Base-by-base conservation (phyloP, 2,113 vertebrate species). In the Anas platyrhynchos region DNA sequence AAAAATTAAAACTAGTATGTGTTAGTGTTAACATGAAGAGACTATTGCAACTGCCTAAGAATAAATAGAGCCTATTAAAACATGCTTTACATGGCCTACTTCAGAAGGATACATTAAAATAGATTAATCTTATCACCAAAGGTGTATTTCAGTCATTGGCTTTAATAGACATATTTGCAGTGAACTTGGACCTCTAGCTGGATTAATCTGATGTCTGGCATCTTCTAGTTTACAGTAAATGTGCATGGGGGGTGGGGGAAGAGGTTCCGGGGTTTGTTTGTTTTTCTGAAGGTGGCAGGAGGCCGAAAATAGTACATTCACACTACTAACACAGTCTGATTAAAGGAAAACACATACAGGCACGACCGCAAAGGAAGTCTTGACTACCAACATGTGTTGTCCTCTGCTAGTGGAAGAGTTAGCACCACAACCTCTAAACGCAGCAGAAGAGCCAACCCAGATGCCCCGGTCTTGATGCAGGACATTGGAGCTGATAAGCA, bases 301-400 rank as follows among this genome's bases (percentile, higher is more conserved):
- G 98, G 98, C 58, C 78, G 91, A 52, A 97, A 98, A 71, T 98
- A 98, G 97, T 98, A 97, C 96, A 97, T 97, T 92, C 97, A 98
- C 76, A 93, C 97, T 13, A 98, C 41, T 41, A 13, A 41, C 81
- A 98, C 85, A 0, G 96, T 98, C 55, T 83, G 68, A 79, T 98
- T 97, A 26, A 96, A 92, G 88, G 97, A 98, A 50, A 98, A 97
- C 9, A 93, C 97, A 32, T 96, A 93, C 86, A 94, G 96, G 65
- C 95, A 97, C 77, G 97, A 98, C 4, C 96, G 98, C 67, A 98
- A 98, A 87, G 97, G 98, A 56, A 98, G 98, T 7, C 68, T 98
- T 34, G 97, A 98, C 31, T 97, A 97, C 71, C 96, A 97, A n/a
- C 95, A 96, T 18, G 61, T 59, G 27, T 1, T 98, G 66, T 92